Percentiles rank a stretch among this genome's conserved stretches.
phyloP scores from a whole-genome alignment of 2,888 invertebrate genomes.

The Eupithecia vulgata region DNA sequence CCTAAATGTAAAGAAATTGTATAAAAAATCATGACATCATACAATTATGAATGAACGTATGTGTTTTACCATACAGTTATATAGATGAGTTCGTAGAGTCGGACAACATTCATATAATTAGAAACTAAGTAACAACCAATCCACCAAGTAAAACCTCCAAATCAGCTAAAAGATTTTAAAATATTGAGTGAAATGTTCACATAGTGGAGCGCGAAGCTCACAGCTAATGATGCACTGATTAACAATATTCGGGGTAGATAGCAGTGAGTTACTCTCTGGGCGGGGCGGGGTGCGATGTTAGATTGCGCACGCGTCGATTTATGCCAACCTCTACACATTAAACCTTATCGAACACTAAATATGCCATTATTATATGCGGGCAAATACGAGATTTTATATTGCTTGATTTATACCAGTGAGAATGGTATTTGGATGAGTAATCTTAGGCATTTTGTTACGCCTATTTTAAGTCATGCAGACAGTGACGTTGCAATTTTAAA shows the following conservation, averaged over 20 bases:
- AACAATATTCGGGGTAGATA: constrained; percentile 84
- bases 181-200: constrained; percentile 32
- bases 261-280: constrained; percentile 77
- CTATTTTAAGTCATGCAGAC: constrained; percentile 20
- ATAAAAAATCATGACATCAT: too few species aligned
- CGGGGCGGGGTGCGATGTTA: constrained; percentile 69
- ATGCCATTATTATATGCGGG: constrained; percentile 82
- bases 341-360: constrained; percentile 82
- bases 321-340: constrained; percentile 80
- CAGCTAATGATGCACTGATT: constrained; percentile 83
- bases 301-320: constrained; percentile 77
- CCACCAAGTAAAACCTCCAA: not conserved
- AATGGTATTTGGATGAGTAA: constrained; percentile 60
- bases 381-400: constrained; percentile 69
- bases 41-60: too few species aligned
- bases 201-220: constrained; percentile 60
- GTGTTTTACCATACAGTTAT: too few species aligned
- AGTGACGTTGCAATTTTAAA: not conserved
- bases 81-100: too few species aligned
- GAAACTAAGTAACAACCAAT: not conserved
- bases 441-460: constrained; percentile 24
- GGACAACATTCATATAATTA: not conserved
- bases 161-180: not conserved
- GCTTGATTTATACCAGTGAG: constrained; percentile 72
- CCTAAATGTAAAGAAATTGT: too few species aligned